Evolutionary conservation across 1,140 invertebrate species (phyloP), one percentile per base, ranked within the genome.

Genomic region (Listronotus bonariensis): DNA sequence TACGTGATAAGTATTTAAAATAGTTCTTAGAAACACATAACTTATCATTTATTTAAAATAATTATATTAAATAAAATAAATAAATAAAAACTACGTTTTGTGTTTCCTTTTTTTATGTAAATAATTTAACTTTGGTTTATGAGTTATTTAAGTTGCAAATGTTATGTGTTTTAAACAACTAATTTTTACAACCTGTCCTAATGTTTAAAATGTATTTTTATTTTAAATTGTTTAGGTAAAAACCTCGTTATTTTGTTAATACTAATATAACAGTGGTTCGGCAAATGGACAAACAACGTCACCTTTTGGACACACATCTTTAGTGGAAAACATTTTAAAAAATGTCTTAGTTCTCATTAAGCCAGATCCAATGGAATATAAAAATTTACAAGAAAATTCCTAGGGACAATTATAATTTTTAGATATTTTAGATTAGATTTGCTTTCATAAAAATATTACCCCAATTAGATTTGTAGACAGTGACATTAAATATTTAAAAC

Each of bases 281-380:
- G 20, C 4, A 49, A 9, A 9, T 6, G 15, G 18, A 20, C 3
- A 9, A 17, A 5, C 3, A 20, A 49, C 7, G 18, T 62, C 40
- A 31, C 20, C n/a, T 58, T 65, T 61, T 67, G 53, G 48, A 61
- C 57, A 48, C 63, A 38, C 38, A 68, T 68, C 68, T 67, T 74
- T 70, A 71, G 68, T 69, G 68, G 54, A 42, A 58, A 52, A 58
- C 53, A 65, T 68, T 68, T 70, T 63, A 57, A 67, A 20, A 57
- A 67, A 71, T 68, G 40, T 59, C 32, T 12, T 31, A 68, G 66
- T 41, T 38, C 42, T 20, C 48, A 52, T 41, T 46, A 52, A 31
- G n/a, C 36, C 4, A n/a, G 32, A 52, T 20, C 34, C 20, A n/a
- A 26, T n/a, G 20, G 20, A 32, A 32, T 52, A 31, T 10, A 36